Evolutionary conservation across 2,888 invertebrate genomes (phyloP).

Genomic region (Dinocampus coccinellae): DNA sequence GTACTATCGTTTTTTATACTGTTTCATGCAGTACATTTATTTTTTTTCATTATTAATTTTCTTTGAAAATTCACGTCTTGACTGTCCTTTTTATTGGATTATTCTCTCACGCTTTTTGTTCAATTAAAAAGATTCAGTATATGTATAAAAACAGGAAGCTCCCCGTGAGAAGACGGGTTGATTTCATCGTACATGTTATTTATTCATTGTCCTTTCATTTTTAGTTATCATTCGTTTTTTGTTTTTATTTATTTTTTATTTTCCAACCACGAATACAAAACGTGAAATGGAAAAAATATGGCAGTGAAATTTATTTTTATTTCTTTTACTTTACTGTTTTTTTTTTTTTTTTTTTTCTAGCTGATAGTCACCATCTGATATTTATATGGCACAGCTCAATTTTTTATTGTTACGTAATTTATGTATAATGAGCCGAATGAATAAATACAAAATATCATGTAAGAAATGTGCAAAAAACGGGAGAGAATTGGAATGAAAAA

Average conservation of each 20-base stretch:
- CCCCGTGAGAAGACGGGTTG: not conserved
- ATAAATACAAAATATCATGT: not conserved
- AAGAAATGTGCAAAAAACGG: not conserved
- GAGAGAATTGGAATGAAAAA: not conserved
- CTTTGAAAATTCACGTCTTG: not conserved
- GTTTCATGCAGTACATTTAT: slow-evolving; percentile 53
- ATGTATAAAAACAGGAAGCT: not conserved
- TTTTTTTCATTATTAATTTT: not conserved
- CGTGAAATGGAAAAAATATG: slow-evolving; percentile 39
- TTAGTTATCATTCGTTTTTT: too few species aligned
- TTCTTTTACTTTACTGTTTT: not conserved
- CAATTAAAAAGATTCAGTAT: not conserved
- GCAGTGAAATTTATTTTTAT: slow-evolving; percentile 42
- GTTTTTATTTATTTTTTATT: not conserved
- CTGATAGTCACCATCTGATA: slow-evolving; percentile 14
- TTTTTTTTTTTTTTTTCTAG: not conserved
- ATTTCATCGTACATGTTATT: not conserved
- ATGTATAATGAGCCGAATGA: not conserved
- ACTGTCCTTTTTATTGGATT: not conserved
- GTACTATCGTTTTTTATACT: slow-evolving; percentile 32
- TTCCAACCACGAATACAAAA: slow-evolving; percentile 26
- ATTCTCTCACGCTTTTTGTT: not conserved
- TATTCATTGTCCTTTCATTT: not conserved
- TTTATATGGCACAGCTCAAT: slow-evolving; percentile 1
- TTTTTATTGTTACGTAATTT: not conserved